Base-by-base conservation (phyloP, 2,888 invertebrate genomes). In the Prionchulus punctatus region DNA sequence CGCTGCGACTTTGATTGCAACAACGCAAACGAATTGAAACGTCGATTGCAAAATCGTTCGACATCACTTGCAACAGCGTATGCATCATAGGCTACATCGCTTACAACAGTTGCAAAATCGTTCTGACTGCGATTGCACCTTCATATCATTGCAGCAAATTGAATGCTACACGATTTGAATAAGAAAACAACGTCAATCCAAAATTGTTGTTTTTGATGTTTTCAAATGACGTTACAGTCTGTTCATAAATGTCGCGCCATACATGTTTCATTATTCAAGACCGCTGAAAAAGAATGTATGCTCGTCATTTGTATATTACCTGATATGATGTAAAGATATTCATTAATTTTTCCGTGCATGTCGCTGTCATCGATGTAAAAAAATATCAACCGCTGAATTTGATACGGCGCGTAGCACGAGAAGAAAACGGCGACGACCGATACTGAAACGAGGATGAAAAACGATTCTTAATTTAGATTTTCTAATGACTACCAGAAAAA, bases 371-470 rank as follows among this genome's bases (percentile, higher is more conserved):
- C 57, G 18, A 65, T 31, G 54, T 64, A 62, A 59, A 65, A 64
- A 54, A 65, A 65, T 12, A 61, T 48, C 1, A 65, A 59, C 18
- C 64, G 60, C 57, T 65, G 64, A 1, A 61, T 43, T 58, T 65
- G 64, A 58, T 62, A 65, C 18, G 64, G 64, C 28, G 62, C 58
- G 56, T 65, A 65, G 54, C 64, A 65, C 21, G 63, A 55, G 60
- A 65, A 65, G 58, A 65, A 65, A 28, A 63, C 60, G 49, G 56
- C 58, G 42, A 65, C 60, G 45, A 65, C 61, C 2, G 61, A 59
- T 43, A 61, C 64, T 64, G 59, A 53, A 64, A 61, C 7, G 23
- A 45, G 23, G 15, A 12, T 36, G 12, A 36, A 36, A 36, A 36
- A 36, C 7, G 36, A n/a, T n/a, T n/a, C n/a, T n/a, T n/a, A n/a